Percentiles rank a stretch among this genome's conserved stretches.
Evolutionary conservation across 2,888 invertebrate species (phyloP).

Genomic region (Meganola albula): DNA sequence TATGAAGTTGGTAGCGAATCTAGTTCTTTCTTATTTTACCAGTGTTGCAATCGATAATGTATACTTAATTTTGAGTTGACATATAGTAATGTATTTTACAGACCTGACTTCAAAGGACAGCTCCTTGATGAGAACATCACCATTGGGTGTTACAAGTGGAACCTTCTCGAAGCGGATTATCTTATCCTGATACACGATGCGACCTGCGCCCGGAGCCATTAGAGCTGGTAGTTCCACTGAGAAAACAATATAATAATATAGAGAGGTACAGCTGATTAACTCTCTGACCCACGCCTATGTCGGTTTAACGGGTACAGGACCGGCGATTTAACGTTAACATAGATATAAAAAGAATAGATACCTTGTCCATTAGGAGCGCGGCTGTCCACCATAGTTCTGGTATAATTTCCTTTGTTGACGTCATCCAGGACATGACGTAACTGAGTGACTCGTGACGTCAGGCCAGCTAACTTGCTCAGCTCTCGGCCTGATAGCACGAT

Average conservation of each 20-base stretch:
- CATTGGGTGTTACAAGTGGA: slow-evolving; percentile 97
- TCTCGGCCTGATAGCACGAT: slow-evolving; percentile 96
- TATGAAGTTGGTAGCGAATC: too few relatives aligned
- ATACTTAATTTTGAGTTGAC: too few relatives aligned
- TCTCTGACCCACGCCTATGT: too few relatives aligned
- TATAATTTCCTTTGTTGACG: slow-evolving; percentile 86
- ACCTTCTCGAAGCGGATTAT: slow-evolving; percentile 94
- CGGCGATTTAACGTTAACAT: too few relatives aligned
- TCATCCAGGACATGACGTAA: slow-evolving; percentile 90
- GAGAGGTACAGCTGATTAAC: too few relatives aligned
- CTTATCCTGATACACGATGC: slow-evolving; percentile 90
- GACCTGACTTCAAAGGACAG: slow-evolving; percentile 91
- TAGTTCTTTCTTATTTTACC: too few relatives aligned
- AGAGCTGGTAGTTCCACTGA: slow-evolving; percentile 43
- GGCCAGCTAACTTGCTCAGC: slow-evolving; percentile 94
- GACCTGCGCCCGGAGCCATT: slow-evolving; percentile 85
- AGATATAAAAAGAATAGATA: too few relatives aligned
- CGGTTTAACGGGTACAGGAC: too few relatives aligned
- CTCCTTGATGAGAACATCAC: slow-evolving; percentile 94
- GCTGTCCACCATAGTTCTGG: slow-evolving; percentile 72
- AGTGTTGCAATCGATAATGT: too few relatives aligned
- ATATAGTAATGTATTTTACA: slow-evolving; percentile 45
- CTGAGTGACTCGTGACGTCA: slow-evolving; percentile 95
- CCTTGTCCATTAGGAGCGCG: slow-evolving; percentile 39
- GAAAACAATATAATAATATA: too few relatives aligned